Conservation (phyloP, 92 coral and sea anemone species). For the Micromussa lordhowensis region DNA sequence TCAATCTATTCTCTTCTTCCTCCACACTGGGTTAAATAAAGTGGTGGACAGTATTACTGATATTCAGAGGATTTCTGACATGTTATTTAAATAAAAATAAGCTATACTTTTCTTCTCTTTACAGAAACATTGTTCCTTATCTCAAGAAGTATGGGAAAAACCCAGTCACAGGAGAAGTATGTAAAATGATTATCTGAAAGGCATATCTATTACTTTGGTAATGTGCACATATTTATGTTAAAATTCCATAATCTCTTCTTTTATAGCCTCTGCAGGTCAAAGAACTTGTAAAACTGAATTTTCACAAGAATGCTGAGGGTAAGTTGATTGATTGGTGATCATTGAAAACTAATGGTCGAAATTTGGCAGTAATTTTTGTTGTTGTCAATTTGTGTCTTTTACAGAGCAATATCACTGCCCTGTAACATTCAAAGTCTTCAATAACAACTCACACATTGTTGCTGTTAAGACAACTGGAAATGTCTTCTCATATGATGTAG, state of each 20-base stretch:
- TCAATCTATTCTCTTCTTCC: background rate
- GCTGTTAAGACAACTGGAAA: conserved; percentile 96
- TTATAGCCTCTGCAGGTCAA: conserved; percentile 88
- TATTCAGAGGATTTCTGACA: background rate
- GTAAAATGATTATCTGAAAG: background rate
- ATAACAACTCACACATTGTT: conserved; percentile 87
- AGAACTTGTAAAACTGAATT: conserved; percentile 81
- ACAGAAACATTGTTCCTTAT: conserved; percentile 94
- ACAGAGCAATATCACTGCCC: conserved; percentile 95
- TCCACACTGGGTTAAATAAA: background rate
- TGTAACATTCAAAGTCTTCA: conserved; percentile 96
- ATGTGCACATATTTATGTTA: background rate
- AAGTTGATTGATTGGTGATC: background rate
- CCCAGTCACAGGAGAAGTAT: conserved; percentile 97
- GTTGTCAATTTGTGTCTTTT: background rate
- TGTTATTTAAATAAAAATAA: background rate
- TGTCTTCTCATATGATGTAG: conserved; percentile 93
- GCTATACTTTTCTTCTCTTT: background rate
- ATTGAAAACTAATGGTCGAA: background rate
- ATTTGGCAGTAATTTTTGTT: background rate
- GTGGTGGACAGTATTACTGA: background rate
- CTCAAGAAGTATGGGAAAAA: conserved; percentile 88
- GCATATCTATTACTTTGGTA: background rate
- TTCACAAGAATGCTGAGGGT: conserved; percentile 99
- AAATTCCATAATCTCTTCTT: background rate